Evolutionary conservation across 2,888 invertebrate genomes (phyloP).

Genomic region (Polydrusus pterygomalis): DNA sequence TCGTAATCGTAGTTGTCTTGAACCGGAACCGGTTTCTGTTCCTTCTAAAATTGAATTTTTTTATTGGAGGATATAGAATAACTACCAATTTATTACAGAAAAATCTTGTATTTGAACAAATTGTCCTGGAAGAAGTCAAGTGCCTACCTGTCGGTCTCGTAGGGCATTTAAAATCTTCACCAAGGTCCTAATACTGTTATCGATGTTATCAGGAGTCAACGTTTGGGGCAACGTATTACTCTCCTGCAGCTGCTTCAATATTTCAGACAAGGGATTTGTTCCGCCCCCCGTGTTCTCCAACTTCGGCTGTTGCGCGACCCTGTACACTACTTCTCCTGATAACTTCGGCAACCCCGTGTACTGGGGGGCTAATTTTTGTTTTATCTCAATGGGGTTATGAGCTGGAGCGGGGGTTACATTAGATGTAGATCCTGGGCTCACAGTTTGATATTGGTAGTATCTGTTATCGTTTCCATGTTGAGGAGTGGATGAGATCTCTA

Average conservation of each 20-base stretch:
- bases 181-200: constrained; percentile 85
- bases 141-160: constrained; percentile 72
- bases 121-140: too few species aligned
- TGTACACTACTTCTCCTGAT: constrained; percentile 29
- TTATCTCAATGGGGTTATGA: background rate
- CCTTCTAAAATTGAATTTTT: constrained; percentile 53
- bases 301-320: constrained; percentile 24
- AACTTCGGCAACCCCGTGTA: constrained; percentile 20
- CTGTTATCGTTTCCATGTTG: constrained; percentile 1
- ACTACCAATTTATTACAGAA: too few species aligned
- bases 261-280: constrained; percentile 72
- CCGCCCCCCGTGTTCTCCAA: constrained; percentile 59
- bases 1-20: constrained; percentile 63
- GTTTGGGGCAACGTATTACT: constrained; percentile 84
- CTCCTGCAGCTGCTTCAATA: constrained; percentile 83
- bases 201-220: constrained; percentile 85
- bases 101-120: background rate
- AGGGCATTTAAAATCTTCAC: constrained; percentile 84
- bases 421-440: background rate
- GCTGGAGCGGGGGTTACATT: background rate
- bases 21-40: constrained; percentile 69
- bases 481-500: background rate
- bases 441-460: constrained; percentile 38
- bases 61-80: too few species aligned
- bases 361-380: constrained; percentile 20